A percentile compares a stretch with the other conserved stretches of the same genome.
Evolutionary conservation across 2,888 invertebrate genomes (phyloP).

Genomic region (Drosophila neotestacea): DNA sequence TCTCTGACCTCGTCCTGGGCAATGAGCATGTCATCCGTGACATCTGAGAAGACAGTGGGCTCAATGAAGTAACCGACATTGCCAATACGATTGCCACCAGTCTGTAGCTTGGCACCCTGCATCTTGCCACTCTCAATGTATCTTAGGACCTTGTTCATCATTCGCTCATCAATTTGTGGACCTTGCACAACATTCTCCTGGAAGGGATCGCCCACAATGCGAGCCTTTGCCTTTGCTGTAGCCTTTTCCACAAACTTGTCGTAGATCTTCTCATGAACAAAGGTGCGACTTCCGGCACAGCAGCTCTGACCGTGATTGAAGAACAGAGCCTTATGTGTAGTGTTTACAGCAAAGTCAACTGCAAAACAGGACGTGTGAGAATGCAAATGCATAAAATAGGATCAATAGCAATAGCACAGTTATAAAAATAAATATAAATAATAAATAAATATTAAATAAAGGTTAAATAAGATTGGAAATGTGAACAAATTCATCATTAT

Average conservation of each 20-base stretch:
- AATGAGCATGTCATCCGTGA: conserved; percentile 91
- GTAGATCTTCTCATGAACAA: conserved; percentile 94
- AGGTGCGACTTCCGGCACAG: conserved; percentile 95
- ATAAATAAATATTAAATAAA: too few relatives aligned
- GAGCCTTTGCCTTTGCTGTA: conserved; percentile 88
- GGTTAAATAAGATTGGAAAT: too few relatives aligned
- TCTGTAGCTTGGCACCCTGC: conserved; percentile 91
- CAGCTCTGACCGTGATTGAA: conserved; percentile 93
- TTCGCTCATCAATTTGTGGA: conserved; percentile 92
- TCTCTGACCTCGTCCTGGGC: conserved; percentile 89
- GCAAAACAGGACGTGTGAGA: background rate
- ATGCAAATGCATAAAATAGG: rapidly evolving
- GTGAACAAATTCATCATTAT: too few relatives aligned
- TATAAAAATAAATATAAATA: too few relatives aligned
- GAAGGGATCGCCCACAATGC: conserved; percentile 94
- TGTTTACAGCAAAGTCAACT: conserved; percentile 88
- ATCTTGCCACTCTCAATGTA: conserved; percentile 91
- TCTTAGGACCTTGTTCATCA: conserved; percentile 90
- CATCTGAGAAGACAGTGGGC: conserved; percentile 92
- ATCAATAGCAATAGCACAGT: too few relatives aligned
- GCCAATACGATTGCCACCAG: conserved; percentile 90
- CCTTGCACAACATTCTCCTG: conserved; percentile 89
- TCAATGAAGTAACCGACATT: conserved; percentile 90
- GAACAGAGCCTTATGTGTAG: conserved; percentile 89
- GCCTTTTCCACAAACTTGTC: conserved; percentile 93